phyloP scores from a whole-genome alignment of 2,888 invertebrate genomes.

The Lepidonotus clava region DNA sequence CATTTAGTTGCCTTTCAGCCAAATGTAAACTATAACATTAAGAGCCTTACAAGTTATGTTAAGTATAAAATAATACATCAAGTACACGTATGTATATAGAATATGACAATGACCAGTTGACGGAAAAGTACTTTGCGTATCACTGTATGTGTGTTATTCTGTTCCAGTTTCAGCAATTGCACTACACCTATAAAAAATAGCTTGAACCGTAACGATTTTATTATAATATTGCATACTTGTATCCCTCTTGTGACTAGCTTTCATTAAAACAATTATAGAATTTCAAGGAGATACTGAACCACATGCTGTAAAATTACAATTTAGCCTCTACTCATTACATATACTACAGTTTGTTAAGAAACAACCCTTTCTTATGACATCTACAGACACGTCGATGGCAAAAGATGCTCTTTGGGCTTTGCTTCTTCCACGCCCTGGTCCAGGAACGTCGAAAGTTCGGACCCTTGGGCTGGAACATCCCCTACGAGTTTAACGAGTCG shows the following conservation, averaged over 20 bases:
- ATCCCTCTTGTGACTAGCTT: no score
- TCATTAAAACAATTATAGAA: no score
- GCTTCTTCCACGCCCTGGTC: conserved; percentile 82
- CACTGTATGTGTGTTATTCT: no score
- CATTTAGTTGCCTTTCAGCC: no score
- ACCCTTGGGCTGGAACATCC: conserved; percentile 82
- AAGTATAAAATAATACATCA: background rate
- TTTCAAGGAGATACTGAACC: no score
- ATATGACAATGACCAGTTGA: no score
- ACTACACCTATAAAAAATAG: no score
- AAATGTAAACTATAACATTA: background rate
- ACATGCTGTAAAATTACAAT: no score
- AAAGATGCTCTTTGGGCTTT: conserved; percentile 81
- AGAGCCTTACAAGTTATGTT: background rate
- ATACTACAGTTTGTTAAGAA: background rate
- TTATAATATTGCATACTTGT: no score
- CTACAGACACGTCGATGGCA: conserved; percentile 85
- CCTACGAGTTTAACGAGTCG: conserved; percentile 82
- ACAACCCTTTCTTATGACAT: background rate
- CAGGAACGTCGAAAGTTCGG: conserved; percentile 82
- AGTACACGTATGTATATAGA: background rate
- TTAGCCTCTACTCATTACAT: background rate
- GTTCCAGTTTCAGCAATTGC: no score
- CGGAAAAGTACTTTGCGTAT: no score
- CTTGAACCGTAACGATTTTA: no score